These are phyloP conservation scores for Epirrhoe alternata DNA, from an alignment of 2,888 invertebrate genomes.

Conservation along the genomic window DNA sequence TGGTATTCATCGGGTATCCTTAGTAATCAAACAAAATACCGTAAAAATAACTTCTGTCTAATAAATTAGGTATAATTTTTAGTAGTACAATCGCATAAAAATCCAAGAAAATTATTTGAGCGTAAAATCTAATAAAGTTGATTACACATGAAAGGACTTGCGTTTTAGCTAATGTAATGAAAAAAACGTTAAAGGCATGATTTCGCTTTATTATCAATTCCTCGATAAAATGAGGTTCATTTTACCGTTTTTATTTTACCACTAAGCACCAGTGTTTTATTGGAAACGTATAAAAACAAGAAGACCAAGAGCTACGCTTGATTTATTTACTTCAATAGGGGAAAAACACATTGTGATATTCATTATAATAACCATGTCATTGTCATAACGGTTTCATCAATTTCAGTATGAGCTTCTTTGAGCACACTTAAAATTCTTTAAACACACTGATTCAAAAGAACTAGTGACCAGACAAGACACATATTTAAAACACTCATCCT, in stretches of 20 bases:
- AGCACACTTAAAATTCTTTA: too few species aligned
- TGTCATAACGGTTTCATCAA: too few species aligned
- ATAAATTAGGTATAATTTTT: too few species aligned
- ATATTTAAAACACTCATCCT: too few species aligned
- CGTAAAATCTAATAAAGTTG: conserved; percentile 31
- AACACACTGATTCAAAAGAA: too few species aligned
- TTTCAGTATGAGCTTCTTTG: too few species aligned
- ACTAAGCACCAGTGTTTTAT: conserved; percentile 33
- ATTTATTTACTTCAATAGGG: not conserved
- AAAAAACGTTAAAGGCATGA: conserved; percentile 33
- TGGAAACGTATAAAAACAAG: conserved; percentile 29
- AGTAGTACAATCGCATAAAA: conserved; percentile 31
- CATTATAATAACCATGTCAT: too few species aligned
- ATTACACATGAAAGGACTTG: conserved; percentile 28
- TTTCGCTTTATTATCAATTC: conserved; percentile 35
- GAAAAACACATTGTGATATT: too few species aligned
- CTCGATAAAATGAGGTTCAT: conserved; percentile 27
- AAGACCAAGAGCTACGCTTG: conserved; percentile 3
- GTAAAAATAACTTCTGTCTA: too few species aligned
- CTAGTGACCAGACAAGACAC: too few species aligned
- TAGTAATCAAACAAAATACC: too few species aligned
- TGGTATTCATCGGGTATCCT: too few species aligned
- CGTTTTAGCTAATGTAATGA: conserved; percentile 33
- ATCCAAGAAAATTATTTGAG: conserved; percentile 24
- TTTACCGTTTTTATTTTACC: conserved; percentile 28